Evolutionary conservation across 2,888 invertebrate species (phyloP), one percentile per base, ranked within the genome.

Genomic region (Cancer borealis): DNA sequence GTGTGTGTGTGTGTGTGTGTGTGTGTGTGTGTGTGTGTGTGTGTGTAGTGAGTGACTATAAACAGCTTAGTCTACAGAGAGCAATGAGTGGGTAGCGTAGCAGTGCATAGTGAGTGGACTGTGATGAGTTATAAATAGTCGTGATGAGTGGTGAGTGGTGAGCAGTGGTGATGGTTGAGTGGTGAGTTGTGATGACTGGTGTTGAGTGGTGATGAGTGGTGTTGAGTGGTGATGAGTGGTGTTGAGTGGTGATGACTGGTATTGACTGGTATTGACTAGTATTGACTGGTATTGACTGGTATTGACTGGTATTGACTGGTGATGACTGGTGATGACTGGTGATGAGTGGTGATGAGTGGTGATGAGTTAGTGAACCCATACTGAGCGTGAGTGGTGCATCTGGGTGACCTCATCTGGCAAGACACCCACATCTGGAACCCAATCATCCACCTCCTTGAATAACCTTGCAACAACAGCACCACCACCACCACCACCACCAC

Each of bases 381-480:
- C 26, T n/a, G 10, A 79, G 26, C 73, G 30, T 79, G 21, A 79
- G 73, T 79, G 26, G 21, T 26, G 73, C 1, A 26, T 79, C 26
- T 79, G 73, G 26, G 73, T 79, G 73, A 79, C 73, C n/a, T n/a
- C 73, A 26, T 79, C 73, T 26, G n/a, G 73, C 73, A 79, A 21
- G 60, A 60, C 60, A 60, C 17, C 60, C 17, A 17, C 60, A 79
- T 79, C 73, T 79, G 73, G 73, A 21, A n/a, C 73, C 73, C 6
- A 10, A 79, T 73, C 73, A 79, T 26, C 73, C 21, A 21, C 60
- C 73, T 79, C 26, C 73, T 79, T 79, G 73, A 21, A 26, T 26
- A 26, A 79, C 73, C 73, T 79, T 30, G 26, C 73, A 10, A 10
- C 73, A 79, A 26, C 73, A 79, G 26, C 26, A 21, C 73, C 73